These are phyloP conservation scores for Panagrolaimus sp. DNA, from an alignment of 1,140 invertebrate genomes.

Conservation along the genomic window DNA sequence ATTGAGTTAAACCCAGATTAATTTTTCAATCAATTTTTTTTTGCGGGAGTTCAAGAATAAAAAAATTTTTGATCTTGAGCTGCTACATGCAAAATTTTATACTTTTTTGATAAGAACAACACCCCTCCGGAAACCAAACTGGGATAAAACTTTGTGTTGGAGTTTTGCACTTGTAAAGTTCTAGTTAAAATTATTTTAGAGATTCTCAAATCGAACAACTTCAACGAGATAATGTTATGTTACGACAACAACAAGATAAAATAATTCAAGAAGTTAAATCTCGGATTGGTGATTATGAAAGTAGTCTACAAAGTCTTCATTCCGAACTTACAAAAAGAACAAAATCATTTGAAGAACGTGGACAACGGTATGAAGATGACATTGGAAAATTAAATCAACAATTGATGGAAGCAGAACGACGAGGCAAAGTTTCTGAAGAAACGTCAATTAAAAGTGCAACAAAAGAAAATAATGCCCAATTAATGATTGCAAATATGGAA, in stretches of 20 bases:
- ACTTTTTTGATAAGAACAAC: no score
- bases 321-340: conserved; percentile 64
- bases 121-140: no score
- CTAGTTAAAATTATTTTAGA: no score
- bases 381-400: conserved; percentile 32
- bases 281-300: conserved; percentile 48
- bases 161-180: no score
- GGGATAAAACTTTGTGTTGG: no score
- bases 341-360: conserved; percentile 44
- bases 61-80: no score
- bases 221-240: conserved; percentile 17
- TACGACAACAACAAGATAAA: conserved; percentile 20
- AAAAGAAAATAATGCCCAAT: conserved; percentile 35
- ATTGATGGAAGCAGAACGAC: conserved; percentile 36
- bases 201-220: conserved; percentile 19
- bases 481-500: conserved; percentile 64
- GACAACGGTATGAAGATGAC: conserved; percentile 38
- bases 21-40: no score
- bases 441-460: conserved; percentile 22
- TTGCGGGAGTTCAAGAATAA: no score
- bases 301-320: neutral
- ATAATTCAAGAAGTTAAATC: conserved; percentile 36
- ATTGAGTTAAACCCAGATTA: no score
- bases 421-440: conserved; percentile 22
- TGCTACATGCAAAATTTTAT: no score